These are phyloP conservation scores for Hermatobates lingyangjiaoensis DNA, from an alignment of 1,140 invertebrate species.

Conservation along the genomic window DNA sequence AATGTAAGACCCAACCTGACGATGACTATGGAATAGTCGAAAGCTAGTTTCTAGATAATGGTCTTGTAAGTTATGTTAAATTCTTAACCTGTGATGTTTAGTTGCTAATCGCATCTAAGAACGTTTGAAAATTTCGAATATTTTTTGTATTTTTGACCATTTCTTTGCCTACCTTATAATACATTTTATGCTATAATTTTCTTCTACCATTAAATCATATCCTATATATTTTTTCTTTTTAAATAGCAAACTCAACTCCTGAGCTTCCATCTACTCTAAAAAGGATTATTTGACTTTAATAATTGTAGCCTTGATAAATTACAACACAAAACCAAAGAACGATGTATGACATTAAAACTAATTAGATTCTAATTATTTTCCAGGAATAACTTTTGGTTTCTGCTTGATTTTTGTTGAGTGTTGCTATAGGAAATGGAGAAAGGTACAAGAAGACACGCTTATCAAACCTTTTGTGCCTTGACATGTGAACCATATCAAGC, in stretches of 20 bases:
- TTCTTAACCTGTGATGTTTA: no score
- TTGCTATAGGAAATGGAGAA: slow-evolving; percentile 27
- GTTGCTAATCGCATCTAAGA: no score
- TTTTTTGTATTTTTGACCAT: no score
- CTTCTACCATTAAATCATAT: slow-evolving; percentile 3
- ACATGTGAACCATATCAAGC: no score
- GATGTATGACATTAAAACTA: slow-evolving; percentile 5
- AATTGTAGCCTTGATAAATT: slow-evolving; percentile 3
- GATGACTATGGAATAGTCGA: no score
- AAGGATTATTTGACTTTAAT: neutral
- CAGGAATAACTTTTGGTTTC: slow-evolving; percentile 33
- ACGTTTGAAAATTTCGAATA: no score
- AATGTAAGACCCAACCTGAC: no score
- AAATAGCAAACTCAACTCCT: slow-evolving; percentile 1
- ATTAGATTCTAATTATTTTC: slow-evolving; percentile 16
- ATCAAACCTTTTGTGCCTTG: slow-evolving; percentile 37
- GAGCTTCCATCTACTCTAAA: neutral
- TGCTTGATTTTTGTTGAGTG: slow-evolving; percentile 33
- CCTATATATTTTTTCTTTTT: slow-evolving; percentile 4
- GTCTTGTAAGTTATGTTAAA: no score
- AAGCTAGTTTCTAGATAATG: no score
- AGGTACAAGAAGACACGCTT: slow-evolving; percentile 28
- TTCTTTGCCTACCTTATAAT: no score
- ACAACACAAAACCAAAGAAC: neutral
- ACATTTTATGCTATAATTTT: no score